Evolutionary conservation across 2,888 invertebrate genomes (phyloP), one percentile per base, ranked within the genome.

Genomic region (Harpagoxenus sublaevis): DNA sequence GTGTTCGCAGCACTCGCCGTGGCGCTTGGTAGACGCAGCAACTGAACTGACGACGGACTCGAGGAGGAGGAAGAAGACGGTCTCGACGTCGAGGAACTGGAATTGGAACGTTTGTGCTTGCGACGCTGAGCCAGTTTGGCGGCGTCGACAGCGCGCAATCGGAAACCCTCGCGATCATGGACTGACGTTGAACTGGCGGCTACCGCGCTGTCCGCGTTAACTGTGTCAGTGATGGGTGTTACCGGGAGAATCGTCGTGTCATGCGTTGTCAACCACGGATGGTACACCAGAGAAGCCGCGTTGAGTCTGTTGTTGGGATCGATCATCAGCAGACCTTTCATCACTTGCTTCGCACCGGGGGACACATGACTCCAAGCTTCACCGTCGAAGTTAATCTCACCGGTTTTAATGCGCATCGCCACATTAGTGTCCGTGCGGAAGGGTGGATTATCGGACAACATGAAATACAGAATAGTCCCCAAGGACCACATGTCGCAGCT

Each of bases 401-500:
- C 98, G 4, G 96, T 96, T 90, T 97, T 96, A 83, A 99, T 98
- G 85, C 98, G 95, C 85, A 97, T 96, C 96, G 98, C 98, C 84
- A 98, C 97, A 87, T 97, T 97, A 62, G 96, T 97, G 6, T 96
- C 95, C 0, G 96, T 96, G 90, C 97, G 97, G 96, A 99, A 99
- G 0, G 99, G 48, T 0, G 98, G 97, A 92, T 97, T 97, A 0
- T 99, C 99, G 86, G 98, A 97, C 68, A 99, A 95, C 97, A 98
- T 97, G 82, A 97, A 97, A 94, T 97, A 98, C 97, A 99, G 95
- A 89, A 99, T 98, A 2, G 99, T 99, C 0, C 99, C 99, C 0
- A 99, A 96, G 90, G 99, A 98, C 99, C 99, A 99, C 84, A 99
- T 96, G 95, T 99, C 99, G 96, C 99, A 99, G 93, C 98, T 97